A percentile compares a stretch with the other conserved stretches of the same genome.
These are phyloP conservation scores for Eretmocerus hayati DNA, from an alignment of 2,888 invertebrate genomes.

Conservation along the genomic window DNA sequence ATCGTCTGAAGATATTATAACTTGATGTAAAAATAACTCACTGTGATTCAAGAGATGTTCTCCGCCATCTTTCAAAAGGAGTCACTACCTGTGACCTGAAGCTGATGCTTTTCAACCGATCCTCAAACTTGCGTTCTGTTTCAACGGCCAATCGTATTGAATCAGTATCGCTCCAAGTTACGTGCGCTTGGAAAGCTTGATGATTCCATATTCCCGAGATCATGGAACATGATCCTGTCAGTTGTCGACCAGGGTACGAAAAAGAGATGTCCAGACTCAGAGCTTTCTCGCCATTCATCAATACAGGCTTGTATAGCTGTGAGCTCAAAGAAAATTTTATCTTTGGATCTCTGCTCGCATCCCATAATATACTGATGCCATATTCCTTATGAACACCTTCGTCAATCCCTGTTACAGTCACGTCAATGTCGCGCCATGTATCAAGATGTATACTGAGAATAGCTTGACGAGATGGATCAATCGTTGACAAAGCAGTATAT, in stretches of 20 bases:
- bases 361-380: constrained; percentile 73
- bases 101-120: constrained; percentile 44
- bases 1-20: too few relatives aligned
- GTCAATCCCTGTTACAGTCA: constrained; percentile 59
- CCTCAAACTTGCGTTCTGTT: constrained; percentile 44
- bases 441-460: constrained; percentile 70
- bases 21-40: constrained; percentile 37
- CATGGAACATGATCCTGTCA: constrained; percentile 62
- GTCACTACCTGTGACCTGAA: constrained; percentile 49
- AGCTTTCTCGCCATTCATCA: constrained; percentile 49
- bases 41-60: constrained; percentile 51
- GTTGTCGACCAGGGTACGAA: constrained; percentile 69
- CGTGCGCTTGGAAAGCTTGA: constrained; percentile 49
- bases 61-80: constrained; percentile 55
- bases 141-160: constrained; percentile 57
- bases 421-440: constrained; percentile 67
- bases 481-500: constrained; percentile 60
- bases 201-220: constrained; percentile 49
- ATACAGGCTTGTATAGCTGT: constrained; percentile 51
- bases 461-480: constrained; percentile 60
- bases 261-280: constrained; percentile 59
- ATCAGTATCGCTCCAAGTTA: constrained; percentile 66
- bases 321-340: constrained; percentile 61
- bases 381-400: constrained; percentile 58
- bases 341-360: constrained; percentile 75